Evolutionary conservation across 23 tunicate species (phyloP).

Genomic region (Corella eumyota): DNA sequence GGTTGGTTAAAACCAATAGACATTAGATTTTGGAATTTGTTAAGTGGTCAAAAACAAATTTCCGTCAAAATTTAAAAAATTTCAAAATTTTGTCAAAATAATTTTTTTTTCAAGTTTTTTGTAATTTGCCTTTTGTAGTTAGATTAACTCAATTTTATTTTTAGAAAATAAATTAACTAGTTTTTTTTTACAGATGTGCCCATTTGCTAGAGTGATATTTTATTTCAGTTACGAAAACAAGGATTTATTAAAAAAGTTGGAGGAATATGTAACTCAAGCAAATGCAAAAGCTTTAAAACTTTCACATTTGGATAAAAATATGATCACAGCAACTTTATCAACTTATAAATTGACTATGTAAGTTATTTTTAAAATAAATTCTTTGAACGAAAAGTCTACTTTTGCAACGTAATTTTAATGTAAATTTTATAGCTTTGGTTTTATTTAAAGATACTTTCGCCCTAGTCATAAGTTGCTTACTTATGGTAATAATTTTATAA

Average conservation of each 20-base stretch:
- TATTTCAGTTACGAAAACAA: conserved; percentile 63
- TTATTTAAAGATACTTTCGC: no score
- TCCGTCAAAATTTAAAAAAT: no score
- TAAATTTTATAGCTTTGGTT: background rate
- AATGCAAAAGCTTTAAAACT: conserved; percentile 64
- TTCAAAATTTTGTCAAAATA: no score
- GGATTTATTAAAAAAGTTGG: conserved; percentile 31
- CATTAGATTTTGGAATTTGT: no score
- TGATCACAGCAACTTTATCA: conserved; percentile 62
- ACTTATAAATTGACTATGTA: conserved; percentile 68
- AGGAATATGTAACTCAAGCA: conserved; percentile 34
- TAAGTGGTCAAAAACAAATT: no score
- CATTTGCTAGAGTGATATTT: conserved; percentile 44
- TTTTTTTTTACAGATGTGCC: conserved; percentile 24
- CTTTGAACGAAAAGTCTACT: background rate
- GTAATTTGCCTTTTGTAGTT: no score
- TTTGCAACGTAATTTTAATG: background rate
- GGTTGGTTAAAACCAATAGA: no score
- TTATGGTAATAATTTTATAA: no score
- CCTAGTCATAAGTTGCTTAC: no score
- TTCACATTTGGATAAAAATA: conserved; percentile 38
- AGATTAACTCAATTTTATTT: no score
- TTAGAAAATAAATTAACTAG: no score
- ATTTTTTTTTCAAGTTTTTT: no score
- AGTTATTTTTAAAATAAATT: conserved; percentile 7